A percentile compares a stretch with the other conserved stretches of the same genome.
phyloP scores from a whole-genome alignment of 2,888 invertebrate species.

The Lasioglossum calceatum region DNA sequence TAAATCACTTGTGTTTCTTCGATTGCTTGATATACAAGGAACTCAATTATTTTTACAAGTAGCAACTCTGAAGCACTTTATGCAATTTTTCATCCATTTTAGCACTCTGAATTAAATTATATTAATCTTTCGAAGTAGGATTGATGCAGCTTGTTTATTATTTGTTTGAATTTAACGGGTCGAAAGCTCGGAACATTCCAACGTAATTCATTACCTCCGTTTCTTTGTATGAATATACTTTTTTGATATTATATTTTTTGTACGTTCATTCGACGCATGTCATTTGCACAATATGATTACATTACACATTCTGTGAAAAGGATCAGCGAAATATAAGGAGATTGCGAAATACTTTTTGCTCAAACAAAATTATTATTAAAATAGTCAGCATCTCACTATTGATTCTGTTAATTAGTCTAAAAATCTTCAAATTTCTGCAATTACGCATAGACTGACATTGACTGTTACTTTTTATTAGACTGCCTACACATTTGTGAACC shows the following conservation, averaged over 20 bases:
- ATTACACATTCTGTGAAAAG: neutral
- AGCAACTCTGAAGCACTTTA: neutral
- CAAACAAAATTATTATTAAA: neutral
- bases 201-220: neutral
- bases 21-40: neutral
- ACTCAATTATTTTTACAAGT: neutral
- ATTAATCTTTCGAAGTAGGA: neutral
- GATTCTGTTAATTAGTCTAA: neutral
- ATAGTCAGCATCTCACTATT: neutral
- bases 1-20: no score
- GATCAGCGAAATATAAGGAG: neutral
- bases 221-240: neutral
- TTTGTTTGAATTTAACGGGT: neutral
- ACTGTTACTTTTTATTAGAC: neutral
- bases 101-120: neutral
- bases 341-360: neutral
- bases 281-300: neutral
- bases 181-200: neutral
- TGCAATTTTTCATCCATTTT: neutral
- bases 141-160: neutral
- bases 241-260: neutral
- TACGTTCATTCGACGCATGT: neutral
- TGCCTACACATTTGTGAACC: neutral
- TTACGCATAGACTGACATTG: neutral
- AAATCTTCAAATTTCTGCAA: neutral